Evolutionary conservation across 2,113 vertebrate genomes (phyloP), one percentile per base, ranked within the genome.

Genomic region (Petroica traversi): DNA sequence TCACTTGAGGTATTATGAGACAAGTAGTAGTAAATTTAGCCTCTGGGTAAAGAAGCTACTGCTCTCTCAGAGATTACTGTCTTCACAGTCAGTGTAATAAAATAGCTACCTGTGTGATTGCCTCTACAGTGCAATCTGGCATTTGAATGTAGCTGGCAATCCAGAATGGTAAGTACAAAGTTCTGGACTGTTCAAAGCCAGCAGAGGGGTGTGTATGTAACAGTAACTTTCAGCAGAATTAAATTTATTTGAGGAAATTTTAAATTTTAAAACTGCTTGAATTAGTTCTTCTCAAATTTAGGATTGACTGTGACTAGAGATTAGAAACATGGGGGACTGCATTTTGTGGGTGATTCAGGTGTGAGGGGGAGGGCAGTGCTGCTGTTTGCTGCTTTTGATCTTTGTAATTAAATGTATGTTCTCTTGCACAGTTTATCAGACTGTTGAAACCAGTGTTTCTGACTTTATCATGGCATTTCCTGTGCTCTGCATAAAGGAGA

Each of bases 1-100:
- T 94, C 69, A 57, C 88, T 85, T 66, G 49, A 76, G 78, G 79
- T 79, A 62, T 96, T 92, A 73, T 33, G 19, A 92, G 88, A 92
- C 9, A 1, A 67, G 74, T 12, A 23, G 67, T 55, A 72, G 82
- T 90, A 90, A 96, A 92, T 88, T 90, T 92, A 93, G 63, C 46
- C 71, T 73, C 28, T 83, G 41, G 54, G 41, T 88, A 69, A 88
- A 80, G 92, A 76, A 88, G 72, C 38, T 88, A 2, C 59, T 90
- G 36, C 49, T 79, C 19, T 71, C 36, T 82, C 19, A 61, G 66
- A 94, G 66, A 71, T 89, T 33, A 54, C 34, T 79, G 69, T 75
- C 58, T 76, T 33, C 38, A 45, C 9, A 75, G 82, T 29, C 58
- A 28, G 36, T 73, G 63, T 59, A 88, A 83, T 88, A 79, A 80